Conservation (phyloP, 1,140 invertebrate genomes). For the Cherax quadricarinatus region DNA sequence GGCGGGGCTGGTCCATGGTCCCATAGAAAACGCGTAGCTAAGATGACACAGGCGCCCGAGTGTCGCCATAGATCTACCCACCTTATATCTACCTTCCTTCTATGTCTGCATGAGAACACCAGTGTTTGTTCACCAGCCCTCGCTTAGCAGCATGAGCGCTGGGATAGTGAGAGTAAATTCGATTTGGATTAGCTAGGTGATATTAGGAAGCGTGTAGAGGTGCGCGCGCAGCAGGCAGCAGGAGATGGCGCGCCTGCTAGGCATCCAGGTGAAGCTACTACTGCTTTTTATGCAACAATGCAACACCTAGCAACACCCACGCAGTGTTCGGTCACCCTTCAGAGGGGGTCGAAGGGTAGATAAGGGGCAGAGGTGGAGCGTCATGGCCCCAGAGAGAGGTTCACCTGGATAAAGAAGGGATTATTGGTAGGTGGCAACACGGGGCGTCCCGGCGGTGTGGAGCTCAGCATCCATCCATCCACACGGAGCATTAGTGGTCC, state of each 20-base stretch:
- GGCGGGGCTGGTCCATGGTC: constrained; percentile 51
- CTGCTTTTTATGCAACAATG: constrained; percentile 18
- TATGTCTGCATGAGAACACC: not conserved
- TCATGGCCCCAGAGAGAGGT: constrained; percentile 10
- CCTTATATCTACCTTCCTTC: not conserved
- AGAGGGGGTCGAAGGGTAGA: not conserved
- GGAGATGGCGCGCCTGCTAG: constrained; percentile 53
- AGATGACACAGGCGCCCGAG: constrained; percentile 46
- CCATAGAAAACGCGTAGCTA: constrained; percentile 65
- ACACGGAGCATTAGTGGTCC: constrained; percentile 60
- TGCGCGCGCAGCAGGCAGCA: constrained; percentile 63
- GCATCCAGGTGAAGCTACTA: constrained; percentile 64
- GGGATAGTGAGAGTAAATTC: constrained; percentile 1
- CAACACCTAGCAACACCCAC: not conserved
- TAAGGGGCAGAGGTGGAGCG: constrained; percentile 7
- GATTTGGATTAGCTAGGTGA: constrained; percentile 44
- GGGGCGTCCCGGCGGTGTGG: constrained; percentile 60
- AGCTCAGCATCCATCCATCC: constrained; percentile 63
- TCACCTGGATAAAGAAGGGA: constrained; percentile 49
- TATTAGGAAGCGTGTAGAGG: constrained; percentile 43
- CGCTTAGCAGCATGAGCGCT: not conserved
- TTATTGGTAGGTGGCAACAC: constrained; percentile 61
- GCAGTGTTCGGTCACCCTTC: not conserved
- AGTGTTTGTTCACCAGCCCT: not conserved
- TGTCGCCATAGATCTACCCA: constrained; percentile 20